phyloP scores from a whole-genome alignment of 2,888 invertebrate genomes.

The Drosophila longiperda region DNA sequence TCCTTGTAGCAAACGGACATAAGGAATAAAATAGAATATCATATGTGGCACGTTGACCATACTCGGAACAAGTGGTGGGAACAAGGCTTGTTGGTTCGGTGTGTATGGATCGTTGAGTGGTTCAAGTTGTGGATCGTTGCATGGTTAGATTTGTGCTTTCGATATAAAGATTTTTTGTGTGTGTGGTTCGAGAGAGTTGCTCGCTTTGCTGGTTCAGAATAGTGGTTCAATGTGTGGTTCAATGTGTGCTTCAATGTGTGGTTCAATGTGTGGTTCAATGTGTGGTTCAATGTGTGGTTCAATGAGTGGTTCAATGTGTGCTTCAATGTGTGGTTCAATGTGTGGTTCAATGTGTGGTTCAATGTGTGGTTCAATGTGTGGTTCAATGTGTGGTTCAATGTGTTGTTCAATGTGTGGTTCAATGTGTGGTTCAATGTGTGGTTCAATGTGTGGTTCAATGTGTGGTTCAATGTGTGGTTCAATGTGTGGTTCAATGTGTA shows the following conservation, averaged over 20 bases:
- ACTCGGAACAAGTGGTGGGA: conserved; percentile 13
- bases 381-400: no score
- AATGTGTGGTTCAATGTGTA: no score
- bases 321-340: no score
- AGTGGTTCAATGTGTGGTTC: neutral
- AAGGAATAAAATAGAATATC: conserved; percentile 1
- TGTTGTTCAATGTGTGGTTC: no score
- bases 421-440: no score
- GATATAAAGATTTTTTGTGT: neutral
- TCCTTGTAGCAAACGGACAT: neutral
- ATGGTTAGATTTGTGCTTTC: neutral
- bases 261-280: no score
- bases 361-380: no score
- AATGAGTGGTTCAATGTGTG: no score
- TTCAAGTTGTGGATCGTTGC: neutral
- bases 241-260: neutral
- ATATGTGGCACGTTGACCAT: conserved; percentile 58
- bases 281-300: no score
- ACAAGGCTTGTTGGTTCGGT: neutral
- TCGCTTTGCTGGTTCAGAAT: neutral
- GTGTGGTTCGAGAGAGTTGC: neutral
- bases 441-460: neutral
- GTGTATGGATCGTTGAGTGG: neutral
- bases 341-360: no score
- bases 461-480: no score